Evolutionary conservation across 2,113 vertebrate genomes (phyloP), one percentile per base, ranked within the genome.

Genomic region (Pseudorectes ferrugineus): DNA sequence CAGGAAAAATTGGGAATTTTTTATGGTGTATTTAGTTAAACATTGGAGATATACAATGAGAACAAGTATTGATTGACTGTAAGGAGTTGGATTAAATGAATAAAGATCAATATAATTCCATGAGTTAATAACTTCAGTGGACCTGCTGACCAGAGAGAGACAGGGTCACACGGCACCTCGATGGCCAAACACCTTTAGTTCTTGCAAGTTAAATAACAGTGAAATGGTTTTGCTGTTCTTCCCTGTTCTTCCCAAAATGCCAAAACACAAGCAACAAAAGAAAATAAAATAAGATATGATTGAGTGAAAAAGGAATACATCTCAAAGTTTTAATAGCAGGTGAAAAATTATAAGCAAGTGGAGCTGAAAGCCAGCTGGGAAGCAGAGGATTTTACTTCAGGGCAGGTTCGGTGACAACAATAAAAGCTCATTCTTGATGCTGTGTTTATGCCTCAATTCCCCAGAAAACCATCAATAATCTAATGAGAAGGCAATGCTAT

Each of bases 391-490:
- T 78, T 92, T 89, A 95, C 92, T 95, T 96, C 88, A 96, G 89
- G 88, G 88, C 72, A 96, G 33, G 57, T 97, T 96, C 22, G 20
- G 45, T 92, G 87, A 92, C 80, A 96, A 78, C 61, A 95, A 89
- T 72, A 75, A 97, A 97, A 96, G 58, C 74, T 97, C 88, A 96
- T 93, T 55, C 45, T 77, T 77, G 83, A 85, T 91, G 95, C 79
- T 92, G 36, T 96, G 86, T 94, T 97, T 96, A 95, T 82, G 33
- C 88, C 85, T 95, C 92, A 97, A 59, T 96, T 95, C 80, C 96
- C 95, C 63, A 96, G 96, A 96, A 98, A 97, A 68, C 84, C 88
- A 96, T 96, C 90, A 96, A 73, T 95, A 97, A 96, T 90, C 92
- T 96, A 97, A 92, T 94, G 94, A 96, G 95, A 91, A 96, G 61